These are phyloP conservation scores for Chionomys nivalis DNA, from an alignment of 2,113 vertebrate species.

Conservation along the genomic window DNA sequence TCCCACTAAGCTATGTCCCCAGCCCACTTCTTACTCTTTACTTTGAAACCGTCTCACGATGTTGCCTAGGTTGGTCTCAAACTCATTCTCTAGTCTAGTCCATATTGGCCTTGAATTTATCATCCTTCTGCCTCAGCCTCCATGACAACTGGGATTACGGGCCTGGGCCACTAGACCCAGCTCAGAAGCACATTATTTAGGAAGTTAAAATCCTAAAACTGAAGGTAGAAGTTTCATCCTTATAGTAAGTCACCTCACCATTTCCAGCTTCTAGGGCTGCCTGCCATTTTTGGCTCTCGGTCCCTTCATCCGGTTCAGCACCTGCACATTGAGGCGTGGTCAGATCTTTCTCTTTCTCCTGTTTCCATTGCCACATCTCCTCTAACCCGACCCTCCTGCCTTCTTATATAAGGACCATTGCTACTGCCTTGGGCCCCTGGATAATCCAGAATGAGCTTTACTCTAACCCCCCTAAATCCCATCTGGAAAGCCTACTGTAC, in stretches of 20 bases:
- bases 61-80: neutral
- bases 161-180: neutral
- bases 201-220: neutral
- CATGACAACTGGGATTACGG: neutral
- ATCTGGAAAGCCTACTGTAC: neutral
- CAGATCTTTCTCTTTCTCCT: neutral
- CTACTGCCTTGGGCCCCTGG: neutral
- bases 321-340: neutral
- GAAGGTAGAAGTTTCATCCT: neutral
- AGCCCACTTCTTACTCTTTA: neutral
- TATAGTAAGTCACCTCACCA: neutral
- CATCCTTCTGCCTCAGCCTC: neutral
- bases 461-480: neutral
- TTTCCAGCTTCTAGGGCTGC: neutral
- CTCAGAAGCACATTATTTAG: neutral
- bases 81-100: neutral
- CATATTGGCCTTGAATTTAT: neutral
- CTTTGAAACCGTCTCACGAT: neutral
- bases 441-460: neutral
- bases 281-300: neutral
- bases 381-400: neutral
- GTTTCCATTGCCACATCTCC: neutral
- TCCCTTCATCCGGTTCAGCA: neutral
- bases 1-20: neutral
- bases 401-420: neutral